phyloP scores from a whole-genome alignment of 1,140 invertebrate species.

The Sycobia sp. region DNA sequence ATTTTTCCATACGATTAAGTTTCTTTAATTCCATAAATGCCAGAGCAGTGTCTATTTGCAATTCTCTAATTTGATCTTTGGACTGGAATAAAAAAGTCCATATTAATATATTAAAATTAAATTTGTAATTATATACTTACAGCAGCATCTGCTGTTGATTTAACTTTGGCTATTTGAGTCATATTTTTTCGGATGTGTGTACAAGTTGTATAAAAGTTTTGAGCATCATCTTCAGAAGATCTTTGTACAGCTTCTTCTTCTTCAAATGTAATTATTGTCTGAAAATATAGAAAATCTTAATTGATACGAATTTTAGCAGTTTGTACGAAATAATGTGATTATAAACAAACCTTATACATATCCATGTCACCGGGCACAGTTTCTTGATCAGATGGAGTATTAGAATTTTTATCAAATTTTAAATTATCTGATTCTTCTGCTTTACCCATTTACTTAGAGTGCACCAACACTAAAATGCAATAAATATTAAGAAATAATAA shows the following conservation, averaged over 20 bases:
- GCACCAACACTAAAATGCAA: too few species aligned
- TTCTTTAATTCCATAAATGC: constrained; percentile 83
- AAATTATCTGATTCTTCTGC: constrained; percentile 47
- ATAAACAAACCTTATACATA: constrained; percentile 51
- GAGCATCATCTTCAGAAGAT: constrained; percentile 70
- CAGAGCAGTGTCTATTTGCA: constrained; percentile 74
- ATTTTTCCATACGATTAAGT: constrained; percentile 88
- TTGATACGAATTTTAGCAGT: background rate
- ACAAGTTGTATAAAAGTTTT: constrained; percentile 72
- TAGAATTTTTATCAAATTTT: constrained; percentile 50
- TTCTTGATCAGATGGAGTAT: constrained; percentile 33
- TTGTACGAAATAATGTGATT: background rate
- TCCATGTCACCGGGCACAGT: constrained; percentile 47
- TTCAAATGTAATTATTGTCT: constrained; percentile 73
- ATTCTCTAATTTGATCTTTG: constrained; percentile 68
- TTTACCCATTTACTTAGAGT: constrained; percentile 49
- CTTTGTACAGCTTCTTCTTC: constrained; percentile 73
- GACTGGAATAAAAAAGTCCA: constrained; percentile 56
- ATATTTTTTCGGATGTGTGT: constrained; percentile 70
- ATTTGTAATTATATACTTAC: constrained; percentile 48
- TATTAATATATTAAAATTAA: constrained; percentile 24
- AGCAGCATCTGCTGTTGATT: constrained; percentile 63
- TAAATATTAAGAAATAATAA: background rate
- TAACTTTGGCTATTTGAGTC: constrained; percentile 70
- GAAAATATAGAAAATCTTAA: background rate